Conservation (phyloP, 2,888 invertebrate genomes). For the Rhodophaea formosa region DNA sequence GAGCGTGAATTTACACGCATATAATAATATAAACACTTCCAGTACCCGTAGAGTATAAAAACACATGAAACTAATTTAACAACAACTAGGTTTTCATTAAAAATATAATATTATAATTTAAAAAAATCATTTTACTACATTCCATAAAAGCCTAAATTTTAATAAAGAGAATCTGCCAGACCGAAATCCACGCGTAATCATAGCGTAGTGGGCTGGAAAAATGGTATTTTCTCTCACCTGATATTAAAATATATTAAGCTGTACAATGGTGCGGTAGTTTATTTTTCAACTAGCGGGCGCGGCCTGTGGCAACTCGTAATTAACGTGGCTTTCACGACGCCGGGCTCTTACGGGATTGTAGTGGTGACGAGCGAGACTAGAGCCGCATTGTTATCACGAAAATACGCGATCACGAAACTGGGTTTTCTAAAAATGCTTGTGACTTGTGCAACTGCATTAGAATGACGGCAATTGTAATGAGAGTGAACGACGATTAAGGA, state of each 20-base stretch:
- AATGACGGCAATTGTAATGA: background rate
- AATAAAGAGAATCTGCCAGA: conserved; percentile 8
- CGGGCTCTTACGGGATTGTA: conserved; percentile 55
- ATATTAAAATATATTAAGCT: conserved; percentile 45
- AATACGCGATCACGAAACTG: conserved; percentile 23
- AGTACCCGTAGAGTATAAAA: too few species aligned
- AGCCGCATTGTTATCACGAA: conserved; percentile 43
- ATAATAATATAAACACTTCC: too few species aligned
- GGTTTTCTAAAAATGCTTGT: conserved; percentile 19
- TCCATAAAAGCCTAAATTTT: background rate
- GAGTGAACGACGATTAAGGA: too few species aligned
- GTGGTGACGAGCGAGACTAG: conserved; percentile 47
- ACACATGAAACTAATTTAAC: too few species aligned
- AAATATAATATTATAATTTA: too few species aligned
- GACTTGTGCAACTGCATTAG: too few species aligned
- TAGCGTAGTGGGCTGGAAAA: conserved; percentile 10
- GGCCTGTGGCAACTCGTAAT: conserved; percentile 58
- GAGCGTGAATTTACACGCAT: too few species aligned
- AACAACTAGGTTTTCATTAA: too few species aligned
- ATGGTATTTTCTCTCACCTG: conserved; percentile 31
- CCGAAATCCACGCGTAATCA: conserved; percentile 7
- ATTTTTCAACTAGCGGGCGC: conserved; percentile 48
- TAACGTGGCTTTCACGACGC: conserved; percentile 60
- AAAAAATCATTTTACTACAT: background rate
- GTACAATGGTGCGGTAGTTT: conserved; percentile 40